These are phyloP conservation scores for Microcebus jonahi DNA, from an alignment of 2,113 vertebrate species.

Conservation along the genomic window DNA sequence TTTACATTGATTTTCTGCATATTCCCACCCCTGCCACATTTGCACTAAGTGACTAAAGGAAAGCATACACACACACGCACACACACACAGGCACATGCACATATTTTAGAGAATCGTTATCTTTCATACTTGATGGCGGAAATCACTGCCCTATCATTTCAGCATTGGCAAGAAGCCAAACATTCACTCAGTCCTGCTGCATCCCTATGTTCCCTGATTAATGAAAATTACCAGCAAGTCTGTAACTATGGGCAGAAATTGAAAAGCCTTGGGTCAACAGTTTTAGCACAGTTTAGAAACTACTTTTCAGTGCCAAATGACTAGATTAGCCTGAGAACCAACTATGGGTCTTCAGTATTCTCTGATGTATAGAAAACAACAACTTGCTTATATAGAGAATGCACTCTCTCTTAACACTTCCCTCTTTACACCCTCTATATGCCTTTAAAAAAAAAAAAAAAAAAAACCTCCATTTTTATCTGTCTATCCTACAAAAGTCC, in stretches of 20 bases:
- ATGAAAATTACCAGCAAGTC: slow-evolving; percentile 57
- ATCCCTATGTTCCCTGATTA: neutral
- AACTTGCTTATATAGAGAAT: neutral
- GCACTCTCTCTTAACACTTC: neutral
- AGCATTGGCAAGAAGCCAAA: slow-evolving; percentile 15
- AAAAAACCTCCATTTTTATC: neutral
- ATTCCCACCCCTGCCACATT: neutral
- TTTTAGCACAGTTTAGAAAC: slow-evolving; percentile 46
- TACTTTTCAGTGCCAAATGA: slow-evolving; percentile 22
- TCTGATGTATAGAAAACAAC: slow-evolving; percentile 52
- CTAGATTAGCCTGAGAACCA: slow-evolving; percentile 57
- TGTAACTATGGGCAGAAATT: slow-evolving; percentile 38
- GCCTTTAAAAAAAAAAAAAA: neutral
- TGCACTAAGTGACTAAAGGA: slow-evolving; percentile 28
- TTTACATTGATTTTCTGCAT: neutral
- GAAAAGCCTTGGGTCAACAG: slow-evolving; percentile 48
- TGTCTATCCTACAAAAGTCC: slow-evolving; percentile 42
- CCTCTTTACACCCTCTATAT: neutral
- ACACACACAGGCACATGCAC: neutral
- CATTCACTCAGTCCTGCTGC: neutral
- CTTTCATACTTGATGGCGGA: neutral
- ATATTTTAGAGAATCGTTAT: neutral
- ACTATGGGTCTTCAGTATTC: neutral
- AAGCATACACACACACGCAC: neutral
- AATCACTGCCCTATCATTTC: neutral